phyloP scores from a whole-genome alignment of 2,113 vertebrate genomes.

The Mola mola region DNA sequence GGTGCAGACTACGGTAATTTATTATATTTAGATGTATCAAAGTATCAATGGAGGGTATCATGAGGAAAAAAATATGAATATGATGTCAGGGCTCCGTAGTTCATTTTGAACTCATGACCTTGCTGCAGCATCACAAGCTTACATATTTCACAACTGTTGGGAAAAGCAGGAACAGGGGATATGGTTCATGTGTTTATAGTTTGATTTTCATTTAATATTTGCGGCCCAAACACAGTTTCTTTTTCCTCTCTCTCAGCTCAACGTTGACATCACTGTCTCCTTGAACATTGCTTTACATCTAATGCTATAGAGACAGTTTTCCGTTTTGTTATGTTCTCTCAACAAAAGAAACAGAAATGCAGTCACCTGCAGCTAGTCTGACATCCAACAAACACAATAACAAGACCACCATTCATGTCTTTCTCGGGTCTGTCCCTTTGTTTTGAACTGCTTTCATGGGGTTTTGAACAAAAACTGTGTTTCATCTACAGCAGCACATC shows the following conservation, averaged over 20 bases:
- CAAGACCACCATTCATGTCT: no score
- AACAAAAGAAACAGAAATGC: no score
- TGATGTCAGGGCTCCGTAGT: no score
- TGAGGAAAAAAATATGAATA: no score
- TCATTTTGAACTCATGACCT: neutral
- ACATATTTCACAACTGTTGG: conserved; percentile 1
- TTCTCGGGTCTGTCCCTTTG: no score
- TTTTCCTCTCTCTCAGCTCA: neutral
- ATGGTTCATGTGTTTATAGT: neutral
- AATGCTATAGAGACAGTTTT: neutral
- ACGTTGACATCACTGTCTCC: neutral
- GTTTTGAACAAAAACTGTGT: neutral
- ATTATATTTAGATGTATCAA: no score
- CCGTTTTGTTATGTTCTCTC: no score
- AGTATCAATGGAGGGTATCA: no score
- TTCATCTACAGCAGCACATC: conserved; percentile 14
- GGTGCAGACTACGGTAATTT: no score
- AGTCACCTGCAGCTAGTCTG: no score
- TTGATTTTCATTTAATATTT: conserved; percentile 3
- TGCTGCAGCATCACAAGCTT: neutral
- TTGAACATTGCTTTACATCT: neutral
- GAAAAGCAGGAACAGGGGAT: conserved; percentile 1
- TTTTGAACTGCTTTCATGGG: no score
- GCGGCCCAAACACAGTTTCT: conserved; percentile 3
- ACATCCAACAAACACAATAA: no score